Evolutionary conservation across 2,113 vertebrate species (phyloP).

Genomic region (Dolichallabes microphthalmus): DNA sequence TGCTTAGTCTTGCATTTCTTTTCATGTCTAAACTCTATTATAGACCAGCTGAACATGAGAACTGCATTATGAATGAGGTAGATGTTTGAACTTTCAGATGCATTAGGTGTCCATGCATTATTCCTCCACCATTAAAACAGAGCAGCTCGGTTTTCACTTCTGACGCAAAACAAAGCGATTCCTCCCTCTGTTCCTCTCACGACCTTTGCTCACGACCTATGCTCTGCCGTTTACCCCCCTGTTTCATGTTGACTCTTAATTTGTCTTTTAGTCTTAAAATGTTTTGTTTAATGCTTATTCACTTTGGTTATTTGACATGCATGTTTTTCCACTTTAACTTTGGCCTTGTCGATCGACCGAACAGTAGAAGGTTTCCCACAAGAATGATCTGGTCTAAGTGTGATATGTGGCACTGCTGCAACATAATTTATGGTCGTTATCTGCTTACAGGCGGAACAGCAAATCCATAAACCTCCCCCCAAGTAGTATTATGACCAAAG

Average conservation of each 20-base stretch:
- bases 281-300: slow-evolving; percentile 49
- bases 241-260: slow-evolving; percentile 61
- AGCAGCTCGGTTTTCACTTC: slow-evolving; percentile 37
- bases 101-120: slow-evolving; percentile 52
- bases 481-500: slow-evolving; percentile 28
- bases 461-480: slow-evolving; percentile 13
- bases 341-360: not conserved
- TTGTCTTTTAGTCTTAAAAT: slow-evolving; percentile 61
- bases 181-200: slow-evolving; percentile 37
- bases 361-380: slow-evolving; percentile 18
- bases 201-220: slow-evolving; percentile 42
- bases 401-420: not conserved
- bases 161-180: slow-evolving; percentile 55
- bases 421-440: slow-evolving; percentile 24
- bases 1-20: not conserved
- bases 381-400: not conserved
- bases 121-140: slow-evolving; percentile 51
- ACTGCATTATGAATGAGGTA: slow-evolving; percentile 36
- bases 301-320: too few species aligned
- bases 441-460: slow-evolving; percentile 19
- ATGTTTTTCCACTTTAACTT: slow-evolving; percentile 21
- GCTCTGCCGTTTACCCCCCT: slow-evolving; percentile 52
- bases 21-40: slow-evolving; percentile 10
- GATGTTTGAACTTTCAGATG: slow-evolving; percentile 40
- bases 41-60: slow-evolving; percentile 5